phyloP scores from a whole-genome alignment of 2,888 invertebrate genomes.

The Endomychus coccineus region DNA sequence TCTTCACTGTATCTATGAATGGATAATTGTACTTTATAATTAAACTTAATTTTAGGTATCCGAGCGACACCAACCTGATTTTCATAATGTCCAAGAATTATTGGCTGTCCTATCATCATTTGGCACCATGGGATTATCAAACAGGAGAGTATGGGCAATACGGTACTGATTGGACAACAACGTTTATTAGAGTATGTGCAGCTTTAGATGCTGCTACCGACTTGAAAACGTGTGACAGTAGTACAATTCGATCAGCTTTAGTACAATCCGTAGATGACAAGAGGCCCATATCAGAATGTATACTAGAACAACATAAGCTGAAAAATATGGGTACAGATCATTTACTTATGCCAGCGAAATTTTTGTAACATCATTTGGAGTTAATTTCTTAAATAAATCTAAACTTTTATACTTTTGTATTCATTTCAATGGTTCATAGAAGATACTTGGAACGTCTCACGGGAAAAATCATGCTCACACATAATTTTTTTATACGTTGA shows the following conservation, averaged over 20 bases:
- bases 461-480: too few relatives aligned
- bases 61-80: slow-evolving; percentile 65
- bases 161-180: slow-evolving; percentile 57
- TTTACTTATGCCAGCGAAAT: slow-evolving; percentile 26
- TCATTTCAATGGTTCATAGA: too few relatives aligned
- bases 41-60: slow-evolving; percentile 48
- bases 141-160: slow-evolving; percentile 76
- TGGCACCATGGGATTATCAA: slow-evolving; percentile 72
- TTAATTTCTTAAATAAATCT: not conserved
- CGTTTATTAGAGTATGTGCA: slow-evolving; percentile 62
- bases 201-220: slow-evolving; percentile 59
- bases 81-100: slow-evolving; percentile 67
- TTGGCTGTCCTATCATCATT: slow-evolving; percentile 77
- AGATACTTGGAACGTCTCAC: too few relatives aligned
- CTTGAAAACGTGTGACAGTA: slow-evolving; percentile 57
- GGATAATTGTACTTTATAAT: not conserved
- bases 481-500: too few relatives aligned
- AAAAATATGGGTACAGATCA: slow-evolving; percentile 41
- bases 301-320: slow-evolving; percentile 45
- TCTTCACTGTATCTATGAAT: too few relatives aligned
- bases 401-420: too few relatives aligned
- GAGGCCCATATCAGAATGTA: slow-evolving; percentile 50
- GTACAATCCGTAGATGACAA: slow-evolving; percentile 51
- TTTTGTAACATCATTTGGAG: slow-evolving; percentile 9
- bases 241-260: slow-evolving; percentile 57